phyloP scores from a whole-genome alignment of 2,113 vertebrate species.

The Butorides virescens region DNA sequence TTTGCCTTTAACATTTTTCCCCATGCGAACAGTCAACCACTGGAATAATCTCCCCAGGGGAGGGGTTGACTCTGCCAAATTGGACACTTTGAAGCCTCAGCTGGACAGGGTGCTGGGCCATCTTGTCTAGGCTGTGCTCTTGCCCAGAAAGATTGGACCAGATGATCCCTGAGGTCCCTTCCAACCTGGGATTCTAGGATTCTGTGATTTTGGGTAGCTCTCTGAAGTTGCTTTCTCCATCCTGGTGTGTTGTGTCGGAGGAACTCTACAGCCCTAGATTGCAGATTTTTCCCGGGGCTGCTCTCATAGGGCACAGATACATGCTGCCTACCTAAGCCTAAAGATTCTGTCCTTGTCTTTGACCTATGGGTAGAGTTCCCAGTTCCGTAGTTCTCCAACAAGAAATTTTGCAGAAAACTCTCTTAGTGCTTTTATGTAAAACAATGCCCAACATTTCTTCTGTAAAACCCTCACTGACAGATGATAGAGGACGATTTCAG shows the following conservation, averaged over 20 bases:
- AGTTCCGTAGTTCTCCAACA: background rate
- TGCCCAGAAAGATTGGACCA: too few species aligned
- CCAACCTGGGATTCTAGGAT: too few species aligned
- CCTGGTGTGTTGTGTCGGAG: background rate
- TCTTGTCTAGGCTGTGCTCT: too few species aligned
- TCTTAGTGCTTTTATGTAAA: background rate
- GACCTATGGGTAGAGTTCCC: background rate
- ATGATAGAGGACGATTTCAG: accelerated
- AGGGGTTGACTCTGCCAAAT: too few species aligned
- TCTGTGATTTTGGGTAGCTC: background rate
- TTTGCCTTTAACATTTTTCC: background rate
- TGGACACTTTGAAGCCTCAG: too few species aligned
- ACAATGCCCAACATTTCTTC: background rate
- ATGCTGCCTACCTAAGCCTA: background rate
- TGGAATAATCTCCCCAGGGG: too few species aligned
- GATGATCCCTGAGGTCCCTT: too few species aligned
- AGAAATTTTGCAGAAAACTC: background rate
- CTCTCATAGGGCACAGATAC: background rate
- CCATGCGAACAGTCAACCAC: too few species aligned
- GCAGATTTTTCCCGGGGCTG: background rate
- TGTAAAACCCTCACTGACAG: background rate
- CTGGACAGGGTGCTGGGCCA: too few species aligned
- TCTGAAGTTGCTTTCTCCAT: background rate
- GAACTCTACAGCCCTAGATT: background rate
- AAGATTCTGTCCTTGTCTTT: background rate